Evolutionary conservation across 2,888 invertebrate species (phyloP).

Genomic region (Linnaemya vulpina): DNA sequence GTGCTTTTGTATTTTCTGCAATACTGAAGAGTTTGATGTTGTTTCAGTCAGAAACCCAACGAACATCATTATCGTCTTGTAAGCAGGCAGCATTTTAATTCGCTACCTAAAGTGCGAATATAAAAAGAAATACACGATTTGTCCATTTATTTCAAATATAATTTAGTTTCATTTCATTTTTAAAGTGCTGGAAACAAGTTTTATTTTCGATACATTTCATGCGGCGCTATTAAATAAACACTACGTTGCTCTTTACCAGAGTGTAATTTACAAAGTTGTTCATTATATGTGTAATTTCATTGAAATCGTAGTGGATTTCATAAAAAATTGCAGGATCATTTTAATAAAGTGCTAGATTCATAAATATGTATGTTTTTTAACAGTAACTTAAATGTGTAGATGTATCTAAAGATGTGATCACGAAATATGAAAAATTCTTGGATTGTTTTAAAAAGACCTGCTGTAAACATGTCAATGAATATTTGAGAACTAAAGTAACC

Average conservation of each 20-base stretch:
- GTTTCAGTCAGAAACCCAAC: conserved; percentile 21
- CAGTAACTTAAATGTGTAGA: background rate
- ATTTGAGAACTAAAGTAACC: background rate
- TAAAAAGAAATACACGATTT: conserved; percentile 58
- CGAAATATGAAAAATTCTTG: background rate
- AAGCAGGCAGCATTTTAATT: conserved; percentile 37
- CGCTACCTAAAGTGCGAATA: conserved; percentile 51
- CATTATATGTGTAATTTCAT: background rate
- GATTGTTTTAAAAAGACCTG: background rate
- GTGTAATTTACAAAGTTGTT: background rate
- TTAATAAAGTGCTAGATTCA: background rate
- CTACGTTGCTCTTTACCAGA: background rate
- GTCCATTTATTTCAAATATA: conserved; percentile 55
- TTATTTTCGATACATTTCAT: conserved; percentile 36
- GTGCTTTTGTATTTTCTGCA: conserved; percentile 9
- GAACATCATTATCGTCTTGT: conserved; percentile 16
- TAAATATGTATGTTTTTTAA: background rate
- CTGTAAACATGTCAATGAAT: background rate
- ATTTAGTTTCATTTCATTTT: conserved; percentile 61
- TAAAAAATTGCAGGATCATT: conserved; percentile 8
- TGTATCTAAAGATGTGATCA: background rate
- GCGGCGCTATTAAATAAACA: conserved; percentile 23
- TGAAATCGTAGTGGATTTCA: conserved; percentile 1
- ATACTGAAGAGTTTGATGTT: conserved; percentile 8
- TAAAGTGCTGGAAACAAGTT: conserved; percentile 60